Base-by-base conservation (phyloP, 2,888 invertebrate genomes). In the Capitulum mitella region DNA sequence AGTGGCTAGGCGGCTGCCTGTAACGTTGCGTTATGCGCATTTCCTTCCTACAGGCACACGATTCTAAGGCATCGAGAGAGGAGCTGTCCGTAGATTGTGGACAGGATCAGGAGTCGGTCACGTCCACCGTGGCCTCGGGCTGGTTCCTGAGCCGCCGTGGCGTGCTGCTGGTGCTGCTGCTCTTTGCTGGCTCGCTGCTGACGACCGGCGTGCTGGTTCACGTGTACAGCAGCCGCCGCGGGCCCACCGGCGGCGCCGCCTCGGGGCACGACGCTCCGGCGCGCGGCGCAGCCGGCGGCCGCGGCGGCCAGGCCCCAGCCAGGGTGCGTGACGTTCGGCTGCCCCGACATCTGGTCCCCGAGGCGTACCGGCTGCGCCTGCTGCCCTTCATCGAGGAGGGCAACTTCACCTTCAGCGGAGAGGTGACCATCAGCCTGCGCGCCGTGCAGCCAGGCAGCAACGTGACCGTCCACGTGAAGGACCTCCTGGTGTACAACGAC, bases 141-240 rank as follows among this genome's bases (percentile, higher is more conserved):
- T 88, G 90, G 82, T 89, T 89, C 83, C 85, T 93, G 78, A 91
- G 92, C 34, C 89, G 89, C 82, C 89, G 90, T 80, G 89, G 91
- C 26, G 89, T 89, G 12, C 86, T 90, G 77, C 86, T 92, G 29
- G 78, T 84, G 43, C 87, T 88, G 6, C 86, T 90, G 61, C 88
- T 91, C 81, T 91, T 92, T 84, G 84, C 90, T 0, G 87, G 90
- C 81, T 90, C 90, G 14, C 85, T 93, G 77, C 87, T 92, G 40
- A 90, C 90, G 74, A 92, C 92, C 2, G 92, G 92, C 16, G 88
- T 93, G 51, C 86, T 93, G 82, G 92, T 93, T 37, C 92, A 93
- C 85, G 91, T 92, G 85, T 90, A 92, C 83, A 90, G 91, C 32
- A 79, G 81, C n/a, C 32, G 76, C 58, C 32, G 76, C 46, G 37